Evolutionary conservation across 2,113 vertebrate genomes (phyloP).

Genomic region (Sebastes fasciatus): DNA sequence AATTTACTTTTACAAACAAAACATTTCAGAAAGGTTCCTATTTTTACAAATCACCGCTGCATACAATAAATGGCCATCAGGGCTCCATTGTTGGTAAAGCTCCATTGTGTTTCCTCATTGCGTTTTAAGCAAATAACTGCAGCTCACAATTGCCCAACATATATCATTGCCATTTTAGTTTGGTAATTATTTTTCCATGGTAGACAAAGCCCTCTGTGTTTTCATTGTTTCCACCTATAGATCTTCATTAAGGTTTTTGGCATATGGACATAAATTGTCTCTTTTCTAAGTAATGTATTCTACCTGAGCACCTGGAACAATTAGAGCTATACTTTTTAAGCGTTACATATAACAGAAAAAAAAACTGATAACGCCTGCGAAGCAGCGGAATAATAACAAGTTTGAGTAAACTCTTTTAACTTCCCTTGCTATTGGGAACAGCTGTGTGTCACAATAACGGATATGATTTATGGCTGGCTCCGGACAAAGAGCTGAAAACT

Average conservation of each 20-base stretch:
- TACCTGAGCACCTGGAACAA: slow-evolving; percentile 33
- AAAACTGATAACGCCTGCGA: background rate
- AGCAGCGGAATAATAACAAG: background rate
- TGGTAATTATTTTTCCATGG: slow-evolving; percentile 46
- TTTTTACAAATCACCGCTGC: slow-evolving; percentile 21
- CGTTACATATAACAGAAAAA: background rate
- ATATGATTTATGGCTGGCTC: slow-evolving; percentile 40
- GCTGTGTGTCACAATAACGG: slow-evolving; percentile 45
- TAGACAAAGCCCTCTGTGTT: slow-evolving; percentile 31
- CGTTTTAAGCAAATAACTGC: slow-evolving; percentile 40
- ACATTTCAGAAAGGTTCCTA: background rate
- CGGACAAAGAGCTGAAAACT: slow-evolving; percentile 14
- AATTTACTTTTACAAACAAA: slow-evolving; percentile 40
- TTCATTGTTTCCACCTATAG: slow-evolving; percentile 43
- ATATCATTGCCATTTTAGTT: slow-evolving; percentile 45
- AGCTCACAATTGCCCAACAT: slow-evolving; percentile 39
- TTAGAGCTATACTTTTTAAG: slow-evolving; percentile 8
- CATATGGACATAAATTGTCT: slow-evolving; percentile 16
- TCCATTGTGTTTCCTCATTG: slow-evolving; percentile 56
- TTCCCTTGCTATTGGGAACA: slow-evolving; percentile 5
- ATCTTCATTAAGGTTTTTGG: slow-evolving; percentile 40
- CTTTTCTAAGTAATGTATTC: slow-evolving; percentile 25
- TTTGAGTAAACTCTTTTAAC: slow-evolving; percentile 6
- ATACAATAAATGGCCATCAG: slow-evolving; percentile 27
- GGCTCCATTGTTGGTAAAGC: slow-evolving; percentile 42